These are phyloP conservation scores for Botrylloides violaceus DNA, from an alignment of 23 tunicate genomes.

Conservation along the genomic window DNA sequence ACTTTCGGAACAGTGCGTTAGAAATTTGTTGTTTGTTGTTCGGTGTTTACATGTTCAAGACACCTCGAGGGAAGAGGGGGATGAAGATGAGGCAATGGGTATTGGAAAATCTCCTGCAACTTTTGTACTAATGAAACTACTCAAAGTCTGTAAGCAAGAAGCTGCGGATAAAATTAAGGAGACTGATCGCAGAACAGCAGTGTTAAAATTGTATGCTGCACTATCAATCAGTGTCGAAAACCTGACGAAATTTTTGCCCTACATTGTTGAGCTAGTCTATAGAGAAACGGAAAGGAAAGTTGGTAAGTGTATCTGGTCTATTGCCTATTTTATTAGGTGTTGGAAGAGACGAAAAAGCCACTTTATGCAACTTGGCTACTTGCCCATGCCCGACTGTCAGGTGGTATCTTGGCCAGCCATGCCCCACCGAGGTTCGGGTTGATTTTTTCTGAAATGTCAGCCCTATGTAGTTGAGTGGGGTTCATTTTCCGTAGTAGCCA, in stretches of 20 bases:
- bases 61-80: conserved; percentile 2
- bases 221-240: conserved; percentile 21
- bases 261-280: conserved; percentile 43
- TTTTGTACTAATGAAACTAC: conserved; percentile 26
- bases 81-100: background rate
- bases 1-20: conserved; percentile 61
- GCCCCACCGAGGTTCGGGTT: too few species aligned
- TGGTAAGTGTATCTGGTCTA: conserved; percentile 9
- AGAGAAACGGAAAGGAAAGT: conserved; percentile 26
- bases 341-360: background rate
- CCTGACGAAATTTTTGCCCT: conserved; percentile 18
- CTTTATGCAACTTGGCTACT: background rate
- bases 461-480: too few species aligned
- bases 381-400: too few species aligned
- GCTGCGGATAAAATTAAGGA: conserved; percentile 41
- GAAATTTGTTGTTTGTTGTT: conserved; percentile 45
- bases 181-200: conserved; percentile 41
- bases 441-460: too few species aligned
- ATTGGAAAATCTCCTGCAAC: background rate
- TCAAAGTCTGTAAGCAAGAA: conserved; percentile 29
- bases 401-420: too few species aligned
- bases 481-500: too few species aligned
- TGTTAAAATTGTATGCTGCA: conserved; percentile 70
- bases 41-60: conserved; percentile 14
- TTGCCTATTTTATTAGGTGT: background rate